These are phyloP conservation scores for Drosophila sp. DNA, from an alignment of 1,140 invertebrate genomes.

Conservation along the genomic window DNA sequence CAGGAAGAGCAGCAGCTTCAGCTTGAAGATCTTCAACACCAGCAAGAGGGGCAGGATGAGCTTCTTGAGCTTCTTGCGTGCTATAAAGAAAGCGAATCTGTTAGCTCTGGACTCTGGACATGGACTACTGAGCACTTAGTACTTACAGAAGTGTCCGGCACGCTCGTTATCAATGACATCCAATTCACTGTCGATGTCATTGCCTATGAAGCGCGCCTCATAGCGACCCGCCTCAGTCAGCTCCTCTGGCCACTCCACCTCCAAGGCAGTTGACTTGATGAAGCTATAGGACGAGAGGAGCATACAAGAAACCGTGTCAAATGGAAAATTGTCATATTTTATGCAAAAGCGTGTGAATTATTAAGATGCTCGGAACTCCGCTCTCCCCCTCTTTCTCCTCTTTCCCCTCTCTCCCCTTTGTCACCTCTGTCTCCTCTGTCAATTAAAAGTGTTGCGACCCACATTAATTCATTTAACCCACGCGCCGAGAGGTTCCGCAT, in stretches of 20 bases:
- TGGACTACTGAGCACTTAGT: not conserved
- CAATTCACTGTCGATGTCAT: slow-evolving; percentile 92
- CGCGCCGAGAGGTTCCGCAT: slow-evolving; percentile 28
- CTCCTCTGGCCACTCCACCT: slow-evolving; percentile 89
- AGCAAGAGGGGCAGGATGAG: slow-evolving; percentile 92
- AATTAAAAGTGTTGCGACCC: slow-evolving; percentile 44
- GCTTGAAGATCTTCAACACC: slow-evolving; percentile 92
- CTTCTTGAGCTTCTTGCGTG: slow-evolving; percentile 91
- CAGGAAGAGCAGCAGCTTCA: slow-evolving; percentile 92
- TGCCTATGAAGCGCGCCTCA: slow-evolving; percentile 90
- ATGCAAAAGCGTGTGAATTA: slow-evolving; percentile 48
- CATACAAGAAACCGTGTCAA: slow-evolving; percentile 25
- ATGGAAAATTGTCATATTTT: slow-evolving; percentile 57
- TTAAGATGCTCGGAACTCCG: not conserved
- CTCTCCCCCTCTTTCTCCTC: too few species aligned
- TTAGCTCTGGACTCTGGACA: slow-evolving; percentile 3
- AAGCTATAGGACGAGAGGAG: slow-evolving; percentile 86
- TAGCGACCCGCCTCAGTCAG: slow-evolving; percentile 89
- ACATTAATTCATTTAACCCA: slow-evolving; percentile 64
- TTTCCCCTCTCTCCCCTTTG: too few species aligned
- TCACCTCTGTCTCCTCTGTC: slow-evolving; percentile 20
- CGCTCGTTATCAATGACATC: slow-evolving; percentile 92
- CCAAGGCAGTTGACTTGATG: slow-evolving; percentile 90
- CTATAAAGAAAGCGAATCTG: slow-evolving; percentile 81
- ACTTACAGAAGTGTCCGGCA: slow-evolving; percentile 90